Evolutionary conservation across 2,888 invertebrate species (phyloP).

Genomic region (Cremastinae sp.): DNA sequence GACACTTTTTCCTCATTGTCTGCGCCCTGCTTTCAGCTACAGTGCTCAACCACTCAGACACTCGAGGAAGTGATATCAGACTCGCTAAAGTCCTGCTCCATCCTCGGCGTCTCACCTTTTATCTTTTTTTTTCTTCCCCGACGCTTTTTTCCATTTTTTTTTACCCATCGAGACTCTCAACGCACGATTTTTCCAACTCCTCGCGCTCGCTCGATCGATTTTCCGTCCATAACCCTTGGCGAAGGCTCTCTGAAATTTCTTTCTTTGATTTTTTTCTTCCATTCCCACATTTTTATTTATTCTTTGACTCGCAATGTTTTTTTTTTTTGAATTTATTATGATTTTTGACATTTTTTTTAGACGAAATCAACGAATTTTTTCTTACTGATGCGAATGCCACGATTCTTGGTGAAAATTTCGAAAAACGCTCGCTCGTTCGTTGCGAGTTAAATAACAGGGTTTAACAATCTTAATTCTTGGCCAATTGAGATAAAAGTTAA

Average conservation of each 20-base stretch:
- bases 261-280: slow-evolving; percentile 13
- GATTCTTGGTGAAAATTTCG: no score
- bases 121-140: not conserved
- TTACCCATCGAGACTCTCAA: slow-evolving; percentile 45
- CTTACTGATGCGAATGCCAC: no score
- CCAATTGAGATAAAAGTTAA: no score
- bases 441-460: no score
- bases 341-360: not conserved
- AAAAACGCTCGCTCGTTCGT: no score
- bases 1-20: slow-evolving; percentile 14
- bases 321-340: not conserved
- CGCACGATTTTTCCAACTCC: slow-evolving; percentile 43
- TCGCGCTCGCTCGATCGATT: slow-evolving; percentile 45
- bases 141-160: slow-evolving; percentile 10
- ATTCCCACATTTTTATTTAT: slow-evolving; percentile 13
- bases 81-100: slow-evolving; percentile 22
- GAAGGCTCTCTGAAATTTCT: not conserved
- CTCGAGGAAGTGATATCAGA: slow-evolving; percentile 29
- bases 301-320: slow-evolving; percentile 24
- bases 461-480: no score
- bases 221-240: slow-evolving; percentile 10
- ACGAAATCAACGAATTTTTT: not conserved
- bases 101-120: no score
- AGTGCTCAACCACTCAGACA: slow-evolving; percentile 39
- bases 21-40: slow-evolving; percentile 5